phyloP scores from a whole-genome alignment of 2,797 vertebrate species.

The Propithecus perrieri region DNA sequence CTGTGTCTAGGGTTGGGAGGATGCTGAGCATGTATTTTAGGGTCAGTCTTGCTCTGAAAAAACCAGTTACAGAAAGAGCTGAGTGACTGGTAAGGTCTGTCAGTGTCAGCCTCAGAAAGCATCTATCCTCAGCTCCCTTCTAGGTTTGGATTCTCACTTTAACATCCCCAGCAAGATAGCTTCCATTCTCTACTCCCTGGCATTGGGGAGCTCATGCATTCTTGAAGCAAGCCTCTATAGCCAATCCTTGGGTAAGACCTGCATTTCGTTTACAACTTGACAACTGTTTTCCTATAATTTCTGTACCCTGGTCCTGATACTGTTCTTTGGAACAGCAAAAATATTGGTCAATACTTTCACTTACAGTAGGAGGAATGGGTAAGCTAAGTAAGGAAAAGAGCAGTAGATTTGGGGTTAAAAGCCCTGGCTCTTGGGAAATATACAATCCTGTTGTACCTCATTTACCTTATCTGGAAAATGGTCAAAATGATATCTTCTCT shows the following conservation, averaged over 20 bases:
- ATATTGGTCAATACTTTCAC: neutral
- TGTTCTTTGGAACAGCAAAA: neutral
- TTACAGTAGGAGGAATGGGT: neutral
- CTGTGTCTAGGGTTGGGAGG: neutral
- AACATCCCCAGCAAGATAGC: neutral
- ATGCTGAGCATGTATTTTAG: neutral
- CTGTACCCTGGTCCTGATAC: neutral
- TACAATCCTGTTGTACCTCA: neutral
- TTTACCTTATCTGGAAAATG: neutral
- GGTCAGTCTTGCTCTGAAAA: neutral
- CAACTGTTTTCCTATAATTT: neutral
- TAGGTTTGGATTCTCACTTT: neutral
- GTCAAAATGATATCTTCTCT: neutral
- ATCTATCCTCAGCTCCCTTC: neutral
- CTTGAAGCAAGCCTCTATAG: neutral
- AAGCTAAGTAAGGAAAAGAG: neutral
- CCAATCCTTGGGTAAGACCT: neutral
- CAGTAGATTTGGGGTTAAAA: neutral
- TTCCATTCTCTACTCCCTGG: neutral
- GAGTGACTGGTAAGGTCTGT: neutral
- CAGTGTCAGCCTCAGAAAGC: neutral
- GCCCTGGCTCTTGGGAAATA: neutral
- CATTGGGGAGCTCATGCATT: neutral
- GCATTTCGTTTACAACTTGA: neutral
- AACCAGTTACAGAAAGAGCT: neutral